phyloP scores from a whole-genome alignment of 2,888 invertebrate genomes.

The Nectonema munidae region DNA sequence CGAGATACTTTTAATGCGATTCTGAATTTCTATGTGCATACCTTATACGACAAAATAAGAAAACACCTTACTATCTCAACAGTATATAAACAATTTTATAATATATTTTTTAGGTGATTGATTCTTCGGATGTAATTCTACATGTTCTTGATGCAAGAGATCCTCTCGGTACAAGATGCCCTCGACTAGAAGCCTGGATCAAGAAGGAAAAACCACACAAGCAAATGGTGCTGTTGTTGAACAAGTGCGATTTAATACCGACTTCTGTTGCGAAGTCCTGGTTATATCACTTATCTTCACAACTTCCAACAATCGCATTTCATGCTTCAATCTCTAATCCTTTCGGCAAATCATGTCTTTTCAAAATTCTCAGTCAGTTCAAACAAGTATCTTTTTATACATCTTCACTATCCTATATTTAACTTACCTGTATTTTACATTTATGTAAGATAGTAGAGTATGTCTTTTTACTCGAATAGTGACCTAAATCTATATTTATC shows the following conservation, averaged over 20 bases:
- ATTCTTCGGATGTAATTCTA: conserved; percentile 79
- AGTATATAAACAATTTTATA: no score
- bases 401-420: no score
- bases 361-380: conserved; percentile 73
- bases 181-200: conserved; percentile 59
- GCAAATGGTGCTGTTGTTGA: conserved; percentile 74
- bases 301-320: conserved; percentile 87
- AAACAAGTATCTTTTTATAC: conserved; percentile 30
- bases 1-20: no score
- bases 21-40: no score
- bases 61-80: no score
- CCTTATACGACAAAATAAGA: no score
- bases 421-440: no score
- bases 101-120: conserved; percentile 33
- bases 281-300: conserved; percentile 64
- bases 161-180: conserved; percentile 72
- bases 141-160: conserved; percentile 86
- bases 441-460: no score
- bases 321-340: conserved; percentile 93
- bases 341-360: conserved; percentile 82
- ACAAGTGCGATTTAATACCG: conserved; percentile 59
- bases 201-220: conserved; percentile 79
- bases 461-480: no score
- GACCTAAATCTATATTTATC: no score
- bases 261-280: conserved; percentile 92